These are phyloP conservation scores for Marmota monax DNA, from an alignment of 2,113 vertebrate genomes.

Conservation along the genomic window DNA sequence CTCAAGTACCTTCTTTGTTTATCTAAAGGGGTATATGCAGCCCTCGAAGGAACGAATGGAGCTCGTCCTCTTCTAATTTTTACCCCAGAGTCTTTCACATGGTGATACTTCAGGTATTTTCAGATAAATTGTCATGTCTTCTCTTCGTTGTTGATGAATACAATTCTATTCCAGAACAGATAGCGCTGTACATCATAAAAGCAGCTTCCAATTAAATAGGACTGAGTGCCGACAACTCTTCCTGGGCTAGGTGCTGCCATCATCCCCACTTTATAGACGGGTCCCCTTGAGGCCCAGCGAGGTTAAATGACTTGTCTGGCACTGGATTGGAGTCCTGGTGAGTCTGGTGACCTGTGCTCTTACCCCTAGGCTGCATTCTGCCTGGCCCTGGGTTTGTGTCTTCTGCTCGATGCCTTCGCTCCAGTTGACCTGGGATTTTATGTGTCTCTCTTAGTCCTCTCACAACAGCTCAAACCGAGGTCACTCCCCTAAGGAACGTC, in stretches of 20 bases:
- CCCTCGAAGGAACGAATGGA: not conserved
- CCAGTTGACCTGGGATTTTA: not conserved
- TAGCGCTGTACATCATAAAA: not conserved
- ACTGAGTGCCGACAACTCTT: not conserved
- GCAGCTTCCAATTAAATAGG: not conserved
- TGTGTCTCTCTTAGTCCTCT: constrained; percentile 7
- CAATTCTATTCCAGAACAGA: not conserved
- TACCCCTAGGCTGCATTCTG: not conserved
- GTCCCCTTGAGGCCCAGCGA: not conserved
- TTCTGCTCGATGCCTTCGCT: not conserved
- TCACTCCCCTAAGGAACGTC: not conserved
- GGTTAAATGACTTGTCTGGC: not conserved
- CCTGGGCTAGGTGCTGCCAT: not conserved
- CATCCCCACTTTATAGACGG: not conserved
- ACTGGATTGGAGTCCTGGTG: not conserved
- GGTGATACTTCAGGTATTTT: not conserved
- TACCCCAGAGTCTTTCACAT: not conserved
- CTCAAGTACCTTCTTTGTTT: constrained; percentile 7
- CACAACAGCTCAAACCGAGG: not conserved
- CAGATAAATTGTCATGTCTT: not conserved
- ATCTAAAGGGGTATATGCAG: not conserved
- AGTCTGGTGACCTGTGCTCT: not conserved
- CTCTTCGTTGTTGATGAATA: not conserved
- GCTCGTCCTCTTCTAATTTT: not conserved
- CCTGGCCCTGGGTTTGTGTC: not conserved